Evolutionary conservation across 1,140 invertebrate species (phyloP).

Genomic region (Apis dorsata): DNA sequence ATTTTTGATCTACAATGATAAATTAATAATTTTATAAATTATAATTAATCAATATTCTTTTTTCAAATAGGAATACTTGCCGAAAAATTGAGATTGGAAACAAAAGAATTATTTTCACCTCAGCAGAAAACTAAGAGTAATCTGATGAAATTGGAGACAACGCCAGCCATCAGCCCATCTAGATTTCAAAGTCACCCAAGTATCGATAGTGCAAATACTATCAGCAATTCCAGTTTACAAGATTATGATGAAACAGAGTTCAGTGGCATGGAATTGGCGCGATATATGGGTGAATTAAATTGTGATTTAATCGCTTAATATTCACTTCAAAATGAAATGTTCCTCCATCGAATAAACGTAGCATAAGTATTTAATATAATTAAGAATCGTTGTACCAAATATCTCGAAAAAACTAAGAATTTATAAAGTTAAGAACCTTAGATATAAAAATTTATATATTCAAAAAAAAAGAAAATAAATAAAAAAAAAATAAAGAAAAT

Average conservation of each 20-base stretch:
- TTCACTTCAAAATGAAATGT: not conserved
- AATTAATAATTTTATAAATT: not conserved
- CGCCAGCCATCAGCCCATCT: not conserved
- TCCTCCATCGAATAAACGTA: not conserved
- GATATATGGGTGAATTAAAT: slow-evolving; percentile 84
- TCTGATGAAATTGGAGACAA: slow-evolving; percentile 42
- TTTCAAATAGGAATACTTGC: slow-evolving; percentile 62
- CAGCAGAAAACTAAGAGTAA: slow-evolving; percentile 53
- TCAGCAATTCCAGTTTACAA: slow-evolving; percentile 87
- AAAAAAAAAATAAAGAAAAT: not conserved
- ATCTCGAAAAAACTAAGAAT: no score
- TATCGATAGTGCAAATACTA: slow-evolving; percentile 80
- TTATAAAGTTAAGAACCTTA: not conserved
- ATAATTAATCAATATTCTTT: not conserved
- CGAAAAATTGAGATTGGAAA: slow-evolving; percentile 66
- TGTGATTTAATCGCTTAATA: slow-evolving; percentile 73
- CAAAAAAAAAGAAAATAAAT: not conserved
- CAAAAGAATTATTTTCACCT: slow-evolving; percentile 62
- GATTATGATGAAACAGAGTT: slow-evolving; percentile 85
- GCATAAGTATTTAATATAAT: not conserved
- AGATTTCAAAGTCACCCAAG: slow-evolving; percentile 70
- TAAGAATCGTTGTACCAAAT: no score
- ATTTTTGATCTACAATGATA: not conserved
- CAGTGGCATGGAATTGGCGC: slow-evolving; percentile 83
- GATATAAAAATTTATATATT: not conserved